phyloP scores from a whole-genome alignment of 1,140 invertebrate genomes.

The Anoplophora glabripennis region DNA sequence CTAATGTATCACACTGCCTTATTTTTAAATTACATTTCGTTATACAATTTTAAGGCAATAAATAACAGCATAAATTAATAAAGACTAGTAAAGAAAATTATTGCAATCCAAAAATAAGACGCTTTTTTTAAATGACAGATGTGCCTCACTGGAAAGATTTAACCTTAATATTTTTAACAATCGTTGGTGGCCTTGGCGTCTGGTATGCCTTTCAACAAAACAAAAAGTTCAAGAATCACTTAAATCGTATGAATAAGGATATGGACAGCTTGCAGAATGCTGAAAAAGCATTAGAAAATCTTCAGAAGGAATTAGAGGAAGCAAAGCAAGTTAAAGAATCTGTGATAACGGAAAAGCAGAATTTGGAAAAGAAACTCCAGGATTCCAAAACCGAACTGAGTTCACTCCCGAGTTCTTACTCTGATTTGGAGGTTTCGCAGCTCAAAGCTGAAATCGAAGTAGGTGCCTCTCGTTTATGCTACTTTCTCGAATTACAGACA shows the following conservation, averaged over 20 bases:
- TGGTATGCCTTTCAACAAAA: constrained; percentile 89
- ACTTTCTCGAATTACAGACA: too few species aligned
- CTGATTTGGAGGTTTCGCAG: constrained; percentile 77
- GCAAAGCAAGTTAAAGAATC: constrained; percentile 66
- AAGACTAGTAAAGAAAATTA: too few species aligned
- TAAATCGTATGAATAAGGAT: constrained; percentile 86
- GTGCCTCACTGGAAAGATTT: constrained; percentile 83
- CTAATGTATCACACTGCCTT: too few species aligned
- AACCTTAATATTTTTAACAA: constrained; percentile 74
- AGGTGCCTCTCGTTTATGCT: constrained; percentile 24
- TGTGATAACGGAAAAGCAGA: constrained; percentile 76
- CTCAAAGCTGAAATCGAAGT: constrained; percentile 81
- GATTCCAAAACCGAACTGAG: constrained; percentile 61
- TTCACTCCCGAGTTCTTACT: constrained; percentile 67
- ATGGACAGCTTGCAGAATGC: constrained; percentile 90
- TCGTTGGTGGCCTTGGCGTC: constrained; percentile 81
- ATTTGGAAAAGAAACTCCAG: constrained; percentile 72
- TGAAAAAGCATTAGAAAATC: constrained; percentile 78
- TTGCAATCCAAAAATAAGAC: too few species aligned
- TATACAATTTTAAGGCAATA: neutral
- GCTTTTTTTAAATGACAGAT: constrained; percentile 52
- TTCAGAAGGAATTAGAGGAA: constrained; percentile 70
- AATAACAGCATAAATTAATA: too few species aligned
- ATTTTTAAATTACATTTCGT: neutral
- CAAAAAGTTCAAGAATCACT: constrained; percentile 78